Conservation (phyloP, 2,888 invertebrate genomes). For the Cenopis cana region DNA sequence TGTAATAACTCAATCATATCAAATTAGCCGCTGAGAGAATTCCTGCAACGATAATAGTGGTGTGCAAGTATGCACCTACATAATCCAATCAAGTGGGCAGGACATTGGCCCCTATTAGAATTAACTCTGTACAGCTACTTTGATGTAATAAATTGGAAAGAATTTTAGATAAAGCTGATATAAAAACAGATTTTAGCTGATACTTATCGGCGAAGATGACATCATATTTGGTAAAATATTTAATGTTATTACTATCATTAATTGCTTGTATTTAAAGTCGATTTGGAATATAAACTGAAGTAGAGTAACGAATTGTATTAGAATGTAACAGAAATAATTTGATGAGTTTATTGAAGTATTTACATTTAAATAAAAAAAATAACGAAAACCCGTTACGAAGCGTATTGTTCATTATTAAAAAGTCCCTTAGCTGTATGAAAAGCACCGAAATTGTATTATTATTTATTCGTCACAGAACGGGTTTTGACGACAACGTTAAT, state of each 20-base stretch:
- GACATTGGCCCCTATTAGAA: slow-evolving; percentile 23
- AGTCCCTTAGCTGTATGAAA: slow-evolving; percentile 28
- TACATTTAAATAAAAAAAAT: slow-evolving; percentile 3
- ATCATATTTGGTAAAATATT: background rate
- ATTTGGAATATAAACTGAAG: slow-evolving; percentile 3
- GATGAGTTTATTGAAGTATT: slow-evolving; percentile 18
- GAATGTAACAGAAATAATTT: slow-evolving; percentile 13
- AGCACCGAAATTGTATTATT: slow-evolving; percentile 30
- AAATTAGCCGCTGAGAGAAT: slow-evolving; percentile 20
- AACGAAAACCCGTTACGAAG: background rate
- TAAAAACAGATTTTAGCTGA: background rate
- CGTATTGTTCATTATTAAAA: slow-evolving; percentile 12
- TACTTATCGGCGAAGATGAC: slow-evolving; percentile 5
- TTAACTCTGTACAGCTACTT: slow-evolving; percentile 7
- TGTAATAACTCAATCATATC: slow-evolving; percentile 35
- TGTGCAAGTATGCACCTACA: slow-evolving; percentile 25
- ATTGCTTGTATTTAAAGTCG: too few relatives aligned
- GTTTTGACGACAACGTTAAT: slow-evolving; percentile 21
- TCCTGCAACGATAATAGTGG: slow-evolving; percentile 1
- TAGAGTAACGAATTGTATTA: background rate
- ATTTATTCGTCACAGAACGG: slow-evolving; percentile 17
- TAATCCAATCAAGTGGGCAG: slow-evolving; percentile 38
- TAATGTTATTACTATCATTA: too few relatives aligned
- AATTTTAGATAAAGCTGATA: background rate
- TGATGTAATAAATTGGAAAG: slow-evolving; percentile 18